Evolutionary conservation across 2,888 invertebrate species (phyloP).

Genomic region (Neoascia interrupta): DNA sequence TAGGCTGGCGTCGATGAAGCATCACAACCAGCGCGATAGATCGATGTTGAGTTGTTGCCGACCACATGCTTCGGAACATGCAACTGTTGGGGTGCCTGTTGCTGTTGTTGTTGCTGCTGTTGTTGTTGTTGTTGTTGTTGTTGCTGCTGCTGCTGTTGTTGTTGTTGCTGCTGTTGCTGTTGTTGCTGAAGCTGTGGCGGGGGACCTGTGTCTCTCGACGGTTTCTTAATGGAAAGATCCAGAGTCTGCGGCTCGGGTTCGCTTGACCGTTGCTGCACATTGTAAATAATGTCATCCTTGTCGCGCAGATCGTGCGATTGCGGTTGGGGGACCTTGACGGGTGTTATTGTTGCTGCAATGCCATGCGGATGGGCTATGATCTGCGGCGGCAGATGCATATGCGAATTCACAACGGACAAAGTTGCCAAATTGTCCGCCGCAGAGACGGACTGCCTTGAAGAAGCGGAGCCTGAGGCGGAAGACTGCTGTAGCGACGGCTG

Average conservation of each 20-base stretch:
- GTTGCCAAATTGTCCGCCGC: conserved; percentile 83
- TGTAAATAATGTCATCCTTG: conserved; percentile 78
- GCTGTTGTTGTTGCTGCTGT: conserved; percentile 70
- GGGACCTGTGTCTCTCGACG: conserved; percentile 80
- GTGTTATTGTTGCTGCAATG: conserved; percentile 86
- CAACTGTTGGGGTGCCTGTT: conserved; percentile 52
- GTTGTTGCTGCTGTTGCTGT: conserved; percentile 70
- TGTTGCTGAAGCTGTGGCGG: conserved; percentile 73
- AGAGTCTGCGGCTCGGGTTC: conserved; percentile 85
- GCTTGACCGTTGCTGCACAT: conserved; percentile 78
- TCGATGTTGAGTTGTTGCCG: conserved; percentile 72
- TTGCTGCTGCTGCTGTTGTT: conserved; percentile 74
- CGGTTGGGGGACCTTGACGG: conserved; percentile 76
- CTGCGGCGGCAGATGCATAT: conserved; percentile 75
- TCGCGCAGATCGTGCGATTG: conserved; percentile 76
- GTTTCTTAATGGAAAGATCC: conserved; percentile 89
- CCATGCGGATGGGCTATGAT: conserved; percentile 75
- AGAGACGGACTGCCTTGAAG: conserved; percentile 59
- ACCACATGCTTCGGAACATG: conserved; percentile 58
- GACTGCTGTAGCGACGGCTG: conserved; percentile 46
- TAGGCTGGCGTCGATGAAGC: conserved; percentile 76
- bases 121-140: conserved; percentile 51
- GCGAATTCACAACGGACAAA: conserved; percentile 84
- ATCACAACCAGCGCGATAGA: conserved; percentile 71
- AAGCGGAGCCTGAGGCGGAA: conserved; percentile 16